A percentile compares a stretch with the other conserved stretches of the same genome.
These are phyloP conservation scores for Tethya wilhelma DNA, from an alignment of 37 sponge, comb jelly and placozoan genomes.

Conservation along the genomic window DNA sequence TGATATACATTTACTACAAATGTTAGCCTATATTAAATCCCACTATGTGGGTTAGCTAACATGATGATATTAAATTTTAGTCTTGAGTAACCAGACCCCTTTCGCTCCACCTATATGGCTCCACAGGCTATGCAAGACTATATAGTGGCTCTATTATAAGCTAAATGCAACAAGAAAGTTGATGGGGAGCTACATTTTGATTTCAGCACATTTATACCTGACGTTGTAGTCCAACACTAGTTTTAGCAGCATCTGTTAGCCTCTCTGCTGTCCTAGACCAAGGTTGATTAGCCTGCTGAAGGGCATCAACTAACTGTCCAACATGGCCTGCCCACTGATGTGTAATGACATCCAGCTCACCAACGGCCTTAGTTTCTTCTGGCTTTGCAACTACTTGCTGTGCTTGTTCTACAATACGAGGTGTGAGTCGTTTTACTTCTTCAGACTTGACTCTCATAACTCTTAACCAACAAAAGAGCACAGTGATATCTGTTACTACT, in stretches of 20 bases:
- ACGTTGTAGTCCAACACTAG: conserved; percentile 28
- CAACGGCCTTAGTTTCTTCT: background rate
- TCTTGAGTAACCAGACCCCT: too few species aligned
- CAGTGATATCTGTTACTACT: background rate
- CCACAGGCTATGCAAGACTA: too few species aligned
- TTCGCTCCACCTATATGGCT: too few species aligned
- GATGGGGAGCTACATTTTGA: too few species aligned
- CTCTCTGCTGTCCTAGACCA: conserved; percentile 73
- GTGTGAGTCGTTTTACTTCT: conserved; percentile 48
- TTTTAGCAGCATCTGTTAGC: conserved; percentile 54
- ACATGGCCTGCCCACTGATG: conserved; percentile 70
- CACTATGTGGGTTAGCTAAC: too few species aligned
- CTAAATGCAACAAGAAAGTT: too few species aligned
- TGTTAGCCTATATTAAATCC: too few species aligned
- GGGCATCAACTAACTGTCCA: conserved; percentile 48
- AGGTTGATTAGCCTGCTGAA: conserved; percentile 65
- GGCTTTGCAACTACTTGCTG: conserved; percentile 17
- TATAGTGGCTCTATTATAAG: too few species aligned
- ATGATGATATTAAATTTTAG: too few species aligned
- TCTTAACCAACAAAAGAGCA: conserved; percentile 3
- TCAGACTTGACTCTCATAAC: conserved; percentile 48
- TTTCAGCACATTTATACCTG: too few species aligned
- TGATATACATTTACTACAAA: too few species aligned
- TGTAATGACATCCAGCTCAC: conserved; percentile 9
- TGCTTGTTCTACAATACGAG: conserved; percentile 53